Base-by-base conservation (phyloP, 2,113 vertebrate species). In the Hirundichthys speculiger region DNA sequence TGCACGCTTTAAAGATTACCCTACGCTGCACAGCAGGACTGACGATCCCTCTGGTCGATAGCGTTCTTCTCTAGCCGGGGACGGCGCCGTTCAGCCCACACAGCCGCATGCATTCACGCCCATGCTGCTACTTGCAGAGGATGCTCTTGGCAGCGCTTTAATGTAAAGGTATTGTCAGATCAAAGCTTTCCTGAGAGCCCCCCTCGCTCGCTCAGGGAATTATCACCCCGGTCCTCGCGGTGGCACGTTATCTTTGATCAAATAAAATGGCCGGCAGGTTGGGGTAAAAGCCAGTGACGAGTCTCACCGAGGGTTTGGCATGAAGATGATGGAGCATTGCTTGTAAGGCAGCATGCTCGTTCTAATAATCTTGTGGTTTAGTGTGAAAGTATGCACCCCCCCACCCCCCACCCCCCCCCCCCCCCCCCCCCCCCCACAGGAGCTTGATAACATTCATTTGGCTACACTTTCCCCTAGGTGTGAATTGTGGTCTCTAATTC, bases 201-300 rank as follows among this genome's bases (percentile, higher is more conserved):
- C 50, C 42, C n/a, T n/a, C n/a, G n/a, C n/a, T 39, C 4, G 2
- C 42, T 75, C 30, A 50, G 24, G 53, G 60, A 73, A 55, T 45
- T 50, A 24, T 72, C 76, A 52, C 34, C 42, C 60, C 18, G 0
- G 34, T 54, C 41, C 50, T 49, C 38, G 25, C 9, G 46, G 27
- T 20, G 5, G 9, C 57, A 40, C 30, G 43, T 77, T 74, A 70
- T 77, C 76, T 80, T 67, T 78, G 53, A 79, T 82, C 57, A 50
- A 57, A 62, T 0, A 8, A 50, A 63, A 46, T 68, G 50, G 58
- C 55, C 48, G 21, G 18, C 19, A 46, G 53, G 45, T 51, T 64
- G 41, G 38, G 19, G 75, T 50, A 16, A 24, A 19, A 55, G 50
- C 27, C 56, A 59, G 50, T 43, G 38, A 24, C 51, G 46, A 61